Conservation (phyloP, 1,140 invertebrate species). For the Caerostris extrusa region DNA sequence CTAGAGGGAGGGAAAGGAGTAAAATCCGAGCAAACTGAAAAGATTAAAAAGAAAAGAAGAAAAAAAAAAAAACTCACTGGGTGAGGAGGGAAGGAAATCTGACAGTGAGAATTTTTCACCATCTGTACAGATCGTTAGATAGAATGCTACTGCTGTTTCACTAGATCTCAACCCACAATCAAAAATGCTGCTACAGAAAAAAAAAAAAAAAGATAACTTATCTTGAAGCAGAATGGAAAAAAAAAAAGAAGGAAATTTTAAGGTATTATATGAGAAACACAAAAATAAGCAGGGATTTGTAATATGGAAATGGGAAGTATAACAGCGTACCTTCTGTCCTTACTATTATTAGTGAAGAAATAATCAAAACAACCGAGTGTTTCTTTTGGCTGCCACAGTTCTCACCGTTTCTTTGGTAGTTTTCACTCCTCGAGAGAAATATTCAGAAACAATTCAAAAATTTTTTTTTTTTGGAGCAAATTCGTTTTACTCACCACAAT, state of each 20-base stretch:
- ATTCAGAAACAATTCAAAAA: too few species aligned
- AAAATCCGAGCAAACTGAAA: constrained; percentile 39
- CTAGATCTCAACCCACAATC: constrained; percentile 68
- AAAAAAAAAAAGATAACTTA: constrained; percentile 50
- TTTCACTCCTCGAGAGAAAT: neutral
- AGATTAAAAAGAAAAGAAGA: constrained; percentile 10
- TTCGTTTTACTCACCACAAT: too few species aligned
- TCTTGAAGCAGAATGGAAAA: constrained; percentile 62
- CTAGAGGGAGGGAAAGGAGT: constrained; percentile 5
- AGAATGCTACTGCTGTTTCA: constrained; percentile 62
- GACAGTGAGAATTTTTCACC: constrained; percentile 76
- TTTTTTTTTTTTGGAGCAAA: too few species aligned
- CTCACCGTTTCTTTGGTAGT: neutral
- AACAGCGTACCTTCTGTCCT: neutral
- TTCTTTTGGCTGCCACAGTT: neutral
- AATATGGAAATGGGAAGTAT: constrained; percentile 70
- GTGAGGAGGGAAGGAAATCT: constrained; percentile 43
- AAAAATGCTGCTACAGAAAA: constrained; percentile 66
- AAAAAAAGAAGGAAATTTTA: constrained; percentile 30
- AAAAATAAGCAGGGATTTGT: constrained; percentile 20
- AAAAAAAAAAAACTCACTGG: constrained; percentile 17
- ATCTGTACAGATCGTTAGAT: constrained; percentile 74
- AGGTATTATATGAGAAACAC: constrained; percentile 52
- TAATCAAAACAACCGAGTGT: constrained; percentile 3
- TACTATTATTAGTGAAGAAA: constrained; percentile 21